A percentile compares a stretch with the other conserved stretches of the same genome.
These are phyloP conservation scores for Margaritifera margaritifera DNA, from an alignment of 2,888 invertebrate genomes.

Conservation along the genomic window DNA sequence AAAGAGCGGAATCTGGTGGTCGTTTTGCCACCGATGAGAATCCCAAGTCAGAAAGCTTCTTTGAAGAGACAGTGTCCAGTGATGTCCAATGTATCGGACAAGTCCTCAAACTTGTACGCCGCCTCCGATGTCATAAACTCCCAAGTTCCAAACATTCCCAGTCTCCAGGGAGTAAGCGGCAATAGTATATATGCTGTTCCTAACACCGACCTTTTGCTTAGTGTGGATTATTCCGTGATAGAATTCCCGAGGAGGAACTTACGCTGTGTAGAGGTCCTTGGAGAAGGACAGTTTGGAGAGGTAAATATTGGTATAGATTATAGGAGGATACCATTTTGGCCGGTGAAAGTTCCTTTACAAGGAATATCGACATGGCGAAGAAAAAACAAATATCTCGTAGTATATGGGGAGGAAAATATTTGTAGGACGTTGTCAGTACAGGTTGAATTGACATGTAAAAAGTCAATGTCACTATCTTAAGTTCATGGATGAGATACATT, in stretches of 20 bases:
- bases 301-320: conserved; percentile 73
- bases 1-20: conserved; percentile 46
- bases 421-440: too few relatives aligned
- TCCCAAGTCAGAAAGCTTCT: conserved; percentile 41
- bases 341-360: too few relatives aligned
- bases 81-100: conserved; percentile 43
- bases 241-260: conserved; percentile 89
- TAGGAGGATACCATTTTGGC: too few relatives aligned
- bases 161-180: conserved; percentile 71
- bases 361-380: too few relatives aligned
- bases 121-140: conserved; percentile 63
- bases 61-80: conserved; percentile 29
- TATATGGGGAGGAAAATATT: too few relatives aligned
- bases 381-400: too few relatives aligned
- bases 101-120: conserved; percentile 62
- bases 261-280: conserved; percentile 88
- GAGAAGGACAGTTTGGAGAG: conserved; percentile 91
- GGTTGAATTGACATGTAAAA: too few relatives aligned
- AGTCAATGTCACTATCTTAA: too few relatives aligned
- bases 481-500: too few relatives aligned
- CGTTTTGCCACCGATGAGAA: conserved; percentile 51
- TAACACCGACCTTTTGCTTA: conserved; percentile 72
- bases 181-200: conserved; percentile 75
- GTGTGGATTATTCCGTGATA: conserved; percentile 77
- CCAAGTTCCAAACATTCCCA: conserved; percentile 62